phyloP scores from a whole-genome alignment of 2,113 vertebrate species.

The Thinocorus orbignyianus region DNA sequence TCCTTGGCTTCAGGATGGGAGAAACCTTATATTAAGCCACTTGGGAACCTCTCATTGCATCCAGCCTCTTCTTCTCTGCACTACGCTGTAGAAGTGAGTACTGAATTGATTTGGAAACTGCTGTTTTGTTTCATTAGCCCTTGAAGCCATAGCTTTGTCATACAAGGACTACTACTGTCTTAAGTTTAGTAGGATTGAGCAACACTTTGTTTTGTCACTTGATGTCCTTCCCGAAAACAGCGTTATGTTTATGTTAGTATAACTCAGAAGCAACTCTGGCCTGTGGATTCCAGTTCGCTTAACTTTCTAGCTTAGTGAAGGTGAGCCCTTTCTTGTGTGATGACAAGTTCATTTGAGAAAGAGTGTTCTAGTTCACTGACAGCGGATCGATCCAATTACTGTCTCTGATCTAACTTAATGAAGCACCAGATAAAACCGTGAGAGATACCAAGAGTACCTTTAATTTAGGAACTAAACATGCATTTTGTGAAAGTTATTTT shows the following conservation, averaged over 20 bases:
- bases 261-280: not conserved
- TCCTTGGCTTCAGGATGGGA: conserved; percentile 82
- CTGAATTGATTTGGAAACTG: not conserved
- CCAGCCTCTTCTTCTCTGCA: conserved; percentile 82
- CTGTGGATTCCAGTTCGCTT: not conserved
- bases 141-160: not conserved
- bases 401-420: not conserved
- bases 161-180: not conserved
- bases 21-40: conserved; percentile 82
- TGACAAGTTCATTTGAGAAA: not conserved
- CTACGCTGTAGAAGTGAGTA: conserved; percentile 84
- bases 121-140: not conserved
- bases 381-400: not conserved
- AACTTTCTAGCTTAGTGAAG: not conserved
- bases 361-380: not conserved
- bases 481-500: not conserved
- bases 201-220: not conserved
- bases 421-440: not conserved
- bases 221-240: not conserved
- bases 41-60: conserved; percentile 85
- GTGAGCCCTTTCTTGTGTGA: not conserved
- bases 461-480: not conserved
- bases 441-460: not conserved
- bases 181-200: not conserved
- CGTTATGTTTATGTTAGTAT: not conserved